These are phyloP conservation scores for Sylvia borin DNA, from an alignment of 2,797 vertebrate species.

Conservation along the genomic window DNA sequence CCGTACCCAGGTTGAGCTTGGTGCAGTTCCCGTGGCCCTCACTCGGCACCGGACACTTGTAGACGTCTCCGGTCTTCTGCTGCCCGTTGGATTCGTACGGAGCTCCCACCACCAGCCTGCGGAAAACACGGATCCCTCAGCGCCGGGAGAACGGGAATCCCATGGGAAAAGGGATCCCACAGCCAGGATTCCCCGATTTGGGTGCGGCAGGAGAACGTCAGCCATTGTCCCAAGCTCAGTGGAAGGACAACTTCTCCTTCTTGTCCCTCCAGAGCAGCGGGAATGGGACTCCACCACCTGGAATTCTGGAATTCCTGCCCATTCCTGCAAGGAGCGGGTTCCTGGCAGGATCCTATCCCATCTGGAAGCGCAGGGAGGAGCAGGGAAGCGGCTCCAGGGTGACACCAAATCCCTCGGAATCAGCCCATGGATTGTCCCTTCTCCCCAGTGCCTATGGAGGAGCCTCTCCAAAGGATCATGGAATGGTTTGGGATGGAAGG, in stretches of 20 bases:
- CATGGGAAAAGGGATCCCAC: neutral
- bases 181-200: accelerated
- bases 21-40: conserved; percentile 85
- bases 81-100: conserved; percentile 93
- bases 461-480: neutral
- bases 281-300: neutral
- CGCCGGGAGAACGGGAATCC: accelerated
- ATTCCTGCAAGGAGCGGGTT: accelerated
- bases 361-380: accelerated
- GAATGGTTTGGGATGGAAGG: neutral
- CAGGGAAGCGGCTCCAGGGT: accelerated
- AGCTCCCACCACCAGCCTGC: conserved; percentile 95
- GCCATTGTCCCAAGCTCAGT: neutral
- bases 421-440: neutral
- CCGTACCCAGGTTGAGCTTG: conserved; percentile 94
- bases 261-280: neutral
- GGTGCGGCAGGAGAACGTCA: neutral
- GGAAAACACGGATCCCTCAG: neutral
- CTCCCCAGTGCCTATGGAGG: accelerated
- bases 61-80: conserved; percentile 94
- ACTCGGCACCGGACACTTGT: conserved; percentile 88
- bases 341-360: neutral
- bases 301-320: neutral
- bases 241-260: neutral
- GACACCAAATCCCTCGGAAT: neutral